Conservation (phyloP, 2,113 vertebrate genomes). For the Ailurus styani region DNA sequence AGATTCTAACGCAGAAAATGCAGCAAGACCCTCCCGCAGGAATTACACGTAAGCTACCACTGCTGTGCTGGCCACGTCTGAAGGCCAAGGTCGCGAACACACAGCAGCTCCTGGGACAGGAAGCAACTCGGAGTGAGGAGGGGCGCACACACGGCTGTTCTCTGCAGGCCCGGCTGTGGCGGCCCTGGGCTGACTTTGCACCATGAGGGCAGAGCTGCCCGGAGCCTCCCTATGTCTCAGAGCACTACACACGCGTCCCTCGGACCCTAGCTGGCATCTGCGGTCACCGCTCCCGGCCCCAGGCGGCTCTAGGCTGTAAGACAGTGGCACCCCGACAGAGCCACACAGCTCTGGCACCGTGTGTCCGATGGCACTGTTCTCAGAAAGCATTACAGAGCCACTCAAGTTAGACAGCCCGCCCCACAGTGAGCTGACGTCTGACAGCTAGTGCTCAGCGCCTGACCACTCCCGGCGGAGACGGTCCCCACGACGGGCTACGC, state of each 20-base stretch:
- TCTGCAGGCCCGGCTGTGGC: no score
- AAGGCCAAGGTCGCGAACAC: fast-evolving
- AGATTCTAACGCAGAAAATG: not conserved
- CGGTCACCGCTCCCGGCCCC: not conserved
- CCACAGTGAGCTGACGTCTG: fast-evolving
- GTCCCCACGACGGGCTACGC: fast-evolving
- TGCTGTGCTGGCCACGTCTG: not conserved
- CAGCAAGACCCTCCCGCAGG: not conserved
- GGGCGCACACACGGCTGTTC: fast-evolving
- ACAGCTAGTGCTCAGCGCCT: fast-evolving
- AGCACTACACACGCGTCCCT: fast-evolving
- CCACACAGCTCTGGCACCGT: not conserved
- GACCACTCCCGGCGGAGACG: fast-evolving
- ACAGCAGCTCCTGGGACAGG: not conserved
- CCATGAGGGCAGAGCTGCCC: fast-evolving
- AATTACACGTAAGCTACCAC: not conserved
- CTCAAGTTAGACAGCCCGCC: fast-evolving
- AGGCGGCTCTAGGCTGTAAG: not conserved
- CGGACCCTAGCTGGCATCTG: not conserved
- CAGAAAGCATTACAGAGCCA: not conserved
- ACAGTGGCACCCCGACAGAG: fast-evolving
- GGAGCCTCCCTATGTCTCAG: fast-evolving
- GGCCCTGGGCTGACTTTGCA: no score
- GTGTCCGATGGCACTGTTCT: fast-evolving
- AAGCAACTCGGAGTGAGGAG: fast-evolving